Percentiles rank a stretch among this genome's conserved stretches.
phyloP scores from a whole-genome alignment of 1,140 invertebrate genomes.

The Campoletis sonorensis region DNA sequence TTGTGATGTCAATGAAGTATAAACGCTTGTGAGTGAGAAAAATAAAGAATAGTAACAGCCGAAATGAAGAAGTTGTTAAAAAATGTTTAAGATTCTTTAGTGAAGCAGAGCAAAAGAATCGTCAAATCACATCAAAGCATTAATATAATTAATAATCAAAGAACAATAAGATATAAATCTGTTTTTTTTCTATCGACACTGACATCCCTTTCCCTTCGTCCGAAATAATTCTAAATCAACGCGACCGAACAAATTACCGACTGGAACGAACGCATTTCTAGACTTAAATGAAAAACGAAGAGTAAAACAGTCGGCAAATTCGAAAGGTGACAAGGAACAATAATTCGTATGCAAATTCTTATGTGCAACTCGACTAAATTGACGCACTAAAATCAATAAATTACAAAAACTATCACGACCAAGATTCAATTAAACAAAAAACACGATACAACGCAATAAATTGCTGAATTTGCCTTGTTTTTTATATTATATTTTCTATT shows the following conservation, averaged over 20 bases:
- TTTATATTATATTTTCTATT: not conserved
- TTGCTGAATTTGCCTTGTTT: not conserved
- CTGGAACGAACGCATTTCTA: not conserved
- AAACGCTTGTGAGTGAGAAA: not conserved
- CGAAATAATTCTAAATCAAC: not conserved
- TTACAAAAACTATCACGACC: not conserved
- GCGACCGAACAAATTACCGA: not conserved
- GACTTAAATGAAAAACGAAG: not conserved
- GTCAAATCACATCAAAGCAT: not conserved
- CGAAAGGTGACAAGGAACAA: too few relatives aligned
- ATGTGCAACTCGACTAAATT: not conserved
- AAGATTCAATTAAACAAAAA: not conserved
- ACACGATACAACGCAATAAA: not conserved
- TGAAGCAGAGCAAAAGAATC: not conserved
- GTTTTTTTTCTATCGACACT: not conserved
- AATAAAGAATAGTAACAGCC: not conserved
- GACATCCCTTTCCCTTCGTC: not conserved
- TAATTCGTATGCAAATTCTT: not conserved
- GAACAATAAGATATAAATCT: not conserved
- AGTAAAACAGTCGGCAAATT: not conserved
- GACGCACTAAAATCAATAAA: not conserved
- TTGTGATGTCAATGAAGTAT: conserved; percentile 10
- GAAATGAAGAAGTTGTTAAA: not conserved
- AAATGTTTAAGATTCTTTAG: not conserved
- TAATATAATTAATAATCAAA: too few relatives aligned